phyloP scores from a whole-genome alignment of 37 sponge, comb jelly and placozoan species.

The Axinella damicornis region DNA sequence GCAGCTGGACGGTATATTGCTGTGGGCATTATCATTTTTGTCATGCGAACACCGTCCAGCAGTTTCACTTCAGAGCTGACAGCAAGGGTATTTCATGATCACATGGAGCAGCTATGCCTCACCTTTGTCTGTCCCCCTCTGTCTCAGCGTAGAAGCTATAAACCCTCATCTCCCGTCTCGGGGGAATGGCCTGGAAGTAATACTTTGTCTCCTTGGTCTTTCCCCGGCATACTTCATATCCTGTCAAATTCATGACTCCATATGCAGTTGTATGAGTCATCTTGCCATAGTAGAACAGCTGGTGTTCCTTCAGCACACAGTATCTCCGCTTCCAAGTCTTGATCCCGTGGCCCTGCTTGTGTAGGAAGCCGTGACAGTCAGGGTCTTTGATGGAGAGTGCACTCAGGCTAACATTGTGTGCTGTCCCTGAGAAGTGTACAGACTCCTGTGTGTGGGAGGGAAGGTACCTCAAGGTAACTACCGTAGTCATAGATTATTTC shows the following conservation, averaged over 20 bases:
- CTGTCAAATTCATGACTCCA: constrained; percentile 49
- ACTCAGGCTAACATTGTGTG: constrained; percentile 60
- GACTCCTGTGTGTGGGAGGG: constrained; percentile 27
- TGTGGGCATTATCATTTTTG: too few species aligned
- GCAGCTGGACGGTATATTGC: too few species aligned
- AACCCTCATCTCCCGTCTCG: background rate
- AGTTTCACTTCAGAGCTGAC: too few species aligned
- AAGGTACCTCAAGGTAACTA: too few species aligned
- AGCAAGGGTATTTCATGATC: too few species aligned
- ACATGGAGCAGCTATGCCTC: too few species aligned
- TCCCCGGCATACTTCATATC: constrained; percentile 25
- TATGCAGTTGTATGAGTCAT: constrained; percentile 59
- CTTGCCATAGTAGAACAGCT: constrained; percentile 55
- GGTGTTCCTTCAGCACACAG: constrained; percentile 50
- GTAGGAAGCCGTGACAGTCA: constrained; percentile 60
- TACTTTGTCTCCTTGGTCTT: constrained; percentile 21
- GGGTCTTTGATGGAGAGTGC: constrained; percentile 62
- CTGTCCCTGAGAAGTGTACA: constrained; percentile 30
- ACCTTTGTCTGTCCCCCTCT: constrained; percentile 63
- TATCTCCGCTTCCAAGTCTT: constrained; percentile 56
- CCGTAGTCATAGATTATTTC: too few species aligned
- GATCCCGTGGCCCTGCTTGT: constrained; percentile 38
- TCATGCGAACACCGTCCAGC: too few species aligned
- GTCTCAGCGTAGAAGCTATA: constrained; percentile 47
- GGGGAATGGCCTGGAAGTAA: constrained; percentile 48